A percentile compares a stretch with the other conserved stretches of the same genome.
phyloP scores from a whole-genome alignment of 2,113 vertebrate species.

The Mohoua ochrocephala region DNA sequence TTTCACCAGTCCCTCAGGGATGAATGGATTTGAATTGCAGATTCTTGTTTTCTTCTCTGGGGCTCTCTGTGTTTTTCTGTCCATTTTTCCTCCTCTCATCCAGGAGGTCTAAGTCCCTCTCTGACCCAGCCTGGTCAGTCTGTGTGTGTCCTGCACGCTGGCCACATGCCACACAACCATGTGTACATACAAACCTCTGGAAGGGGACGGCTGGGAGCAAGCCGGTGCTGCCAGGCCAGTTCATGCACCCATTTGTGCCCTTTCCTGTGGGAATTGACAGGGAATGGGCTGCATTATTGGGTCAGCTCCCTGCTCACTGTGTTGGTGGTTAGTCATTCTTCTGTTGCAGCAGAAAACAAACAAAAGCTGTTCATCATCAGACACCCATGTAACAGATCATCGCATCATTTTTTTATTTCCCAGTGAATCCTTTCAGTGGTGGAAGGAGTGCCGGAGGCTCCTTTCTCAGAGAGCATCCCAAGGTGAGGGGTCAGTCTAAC shows the following conservation, averaged over 20 bases:
- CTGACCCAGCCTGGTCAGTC: neutral
- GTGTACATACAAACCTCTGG: neutral
- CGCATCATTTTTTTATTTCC: neutral
- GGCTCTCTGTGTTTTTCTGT: neutral
- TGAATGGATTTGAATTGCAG: slow-evolving; percentile 23
- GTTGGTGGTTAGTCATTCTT: neutral
- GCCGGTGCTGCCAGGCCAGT: neutral
- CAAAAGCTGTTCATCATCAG: neutral
- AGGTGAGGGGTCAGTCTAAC: neutral
- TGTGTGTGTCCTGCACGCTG: neutral
- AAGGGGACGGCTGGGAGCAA: neutral
- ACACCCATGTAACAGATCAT: neutral
- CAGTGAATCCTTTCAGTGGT: neutral
- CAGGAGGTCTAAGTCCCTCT: neutral
- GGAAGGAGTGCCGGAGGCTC: neutral
- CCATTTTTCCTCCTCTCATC: neutral
- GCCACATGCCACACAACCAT: neutral
- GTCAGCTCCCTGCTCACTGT: neutral
- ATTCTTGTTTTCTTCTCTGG: neutral
- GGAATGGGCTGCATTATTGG: neutral
- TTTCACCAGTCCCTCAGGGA: neutral
- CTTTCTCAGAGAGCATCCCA: neutral
- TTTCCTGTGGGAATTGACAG: neutral
- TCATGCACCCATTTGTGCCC: neutral
- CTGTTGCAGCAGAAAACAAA: neutral